Conservation (phyloP, 2,113 vertebrate species). For the Telmatochromis bifrenatus region DNA sequence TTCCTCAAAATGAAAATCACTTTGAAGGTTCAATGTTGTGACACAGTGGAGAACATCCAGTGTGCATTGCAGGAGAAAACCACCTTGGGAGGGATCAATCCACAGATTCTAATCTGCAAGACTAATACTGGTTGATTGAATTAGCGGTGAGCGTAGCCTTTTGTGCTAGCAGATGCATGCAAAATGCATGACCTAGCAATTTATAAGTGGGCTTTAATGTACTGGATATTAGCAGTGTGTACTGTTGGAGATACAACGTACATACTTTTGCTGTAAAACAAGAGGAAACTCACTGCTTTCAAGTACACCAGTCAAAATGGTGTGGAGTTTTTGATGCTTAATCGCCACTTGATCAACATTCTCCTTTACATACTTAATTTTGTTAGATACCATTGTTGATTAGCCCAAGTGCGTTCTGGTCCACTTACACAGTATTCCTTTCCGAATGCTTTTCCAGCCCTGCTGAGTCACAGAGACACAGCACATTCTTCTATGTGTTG, state of each 20-base stretch:
- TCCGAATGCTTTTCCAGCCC: not conserved
- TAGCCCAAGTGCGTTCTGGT: not conserved
- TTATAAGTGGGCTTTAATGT: not conserved
- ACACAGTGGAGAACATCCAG: not conserved
- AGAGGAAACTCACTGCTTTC: not conserved
- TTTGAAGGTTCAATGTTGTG: not conserved
- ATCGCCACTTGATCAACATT: not conserved
- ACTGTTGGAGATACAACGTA: not conserved
- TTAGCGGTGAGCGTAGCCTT: not conserved
- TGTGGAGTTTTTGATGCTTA: not conserved
- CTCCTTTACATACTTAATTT: not conserved
- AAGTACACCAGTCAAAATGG: not conserved
- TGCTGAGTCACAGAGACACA: not conserved
- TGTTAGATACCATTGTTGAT: not conserved
- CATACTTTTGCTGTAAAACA: not conserved
- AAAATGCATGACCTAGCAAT: not conserved
- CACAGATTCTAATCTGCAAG: not conserved
- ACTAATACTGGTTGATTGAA: not conserved
- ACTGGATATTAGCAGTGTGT: not conserved
- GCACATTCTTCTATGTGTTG: not conserved
- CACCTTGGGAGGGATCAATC: not conserved
- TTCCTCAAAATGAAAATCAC: not conserved
- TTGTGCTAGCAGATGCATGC: not conserved
- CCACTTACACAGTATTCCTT: not conserved
- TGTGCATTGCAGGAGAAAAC: not conserved